Conservation (phyloP, 92 coral and sea anemone species). For the Chrysogorgia sp. region DNA sequence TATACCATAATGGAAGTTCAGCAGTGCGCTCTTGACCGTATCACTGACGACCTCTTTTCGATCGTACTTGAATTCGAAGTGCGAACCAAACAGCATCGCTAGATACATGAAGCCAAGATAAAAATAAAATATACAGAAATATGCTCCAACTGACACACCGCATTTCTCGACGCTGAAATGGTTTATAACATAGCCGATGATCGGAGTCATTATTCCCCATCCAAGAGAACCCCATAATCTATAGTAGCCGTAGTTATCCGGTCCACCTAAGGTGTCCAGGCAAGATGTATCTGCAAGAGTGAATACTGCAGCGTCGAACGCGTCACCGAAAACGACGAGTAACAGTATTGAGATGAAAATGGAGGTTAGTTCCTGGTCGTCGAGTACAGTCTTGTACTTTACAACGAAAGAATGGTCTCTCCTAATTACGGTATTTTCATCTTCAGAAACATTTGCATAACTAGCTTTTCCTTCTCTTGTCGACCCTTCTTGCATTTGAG, state of each 20-base stretch:
- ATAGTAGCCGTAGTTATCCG: conserved; percentile 79
- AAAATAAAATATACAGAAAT: conserved; percentile 66
- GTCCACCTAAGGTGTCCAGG: conserved; percentile 77
- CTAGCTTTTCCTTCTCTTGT: not conserved
- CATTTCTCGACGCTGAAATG: conserved; percentile 62
- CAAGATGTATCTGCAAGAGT: conserved; percentile 90
- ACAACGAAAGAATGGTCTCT: conserved; percentile 30
- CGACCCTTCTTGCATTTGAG: not conserved
- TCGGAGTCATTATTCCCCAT: conserved; percentile 76
- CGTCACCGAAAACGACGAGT: conserved; percentile 80
- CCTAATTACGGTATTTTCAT: not conserved
- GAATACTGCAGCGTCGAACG: conserved; percentile 84
- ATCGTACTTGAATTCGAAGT: conserved; percentile 74
- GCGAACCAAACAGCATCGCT: conserved; percentile 66
- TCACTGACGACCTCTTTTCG: conserved; percentile 38
- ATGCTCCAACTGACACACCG: conserved; percentile 52
- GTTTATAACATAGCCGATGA: conserved; percentile 67
- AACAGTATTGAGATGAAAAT: conserved; percentile 70
- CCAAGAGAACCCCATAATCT: conserved; percentile 93
- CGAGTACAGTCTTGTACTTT: conserved; percentile 53
- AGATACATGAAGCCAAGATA: conserved; percentile 76
- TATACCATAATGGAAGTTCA: conserved; percentile 55
- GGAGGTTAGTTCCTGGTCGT: conserved; percentile 58
- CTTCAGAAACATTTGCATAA: not conserved
- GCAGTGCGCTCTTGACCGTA: conserved; percentile 38